Conservation (phyloP, 1,140 invertebrate species). For the Armadillidium nasatum region DNA sequence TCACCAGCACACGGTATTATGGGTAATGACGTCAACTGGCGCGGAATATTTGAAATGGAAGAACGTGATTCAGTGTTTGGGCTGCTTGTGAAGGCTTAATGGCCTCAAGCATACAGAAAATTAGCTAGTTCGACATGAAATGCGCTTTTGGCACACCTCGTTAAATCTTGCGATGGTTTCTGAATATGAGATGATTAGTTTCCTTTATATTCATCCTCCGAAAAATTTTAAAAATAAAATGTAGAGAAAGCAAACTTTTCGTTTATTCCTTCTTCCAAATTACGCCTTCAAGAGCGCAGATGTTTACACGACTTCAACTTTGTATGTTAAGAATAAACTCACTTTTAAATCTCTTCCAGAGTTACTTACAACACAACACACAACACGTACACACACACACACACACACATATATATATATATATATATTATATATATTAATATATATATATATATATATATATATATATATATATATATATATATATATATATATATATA, state of each 20-base stretch:
- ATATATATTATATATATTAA: too few species aligned
- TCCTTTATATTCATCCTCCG: not conserved
- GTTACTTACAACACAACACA: too few species aligned
- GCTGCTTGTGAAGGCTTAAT: conserved; percentile 26
- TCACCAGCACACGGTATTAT: conserved; percentile 6
- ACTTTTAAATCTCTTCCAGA: too few species aligned
- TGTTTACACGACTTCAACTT: too few species aligned
- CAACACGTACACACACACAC: too few species aligned
- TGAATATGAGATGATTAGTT: not conserved
- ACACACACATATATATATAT: too few species aligned
- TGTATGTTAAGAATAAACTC: too few species aligned
- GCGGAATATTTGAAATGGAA: conserved; percentile 10
- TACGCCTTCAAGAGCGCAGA: not conserved
- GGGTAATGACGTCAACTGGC: conserved; percentile 10
- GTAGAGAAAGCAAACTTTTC: not conserved
- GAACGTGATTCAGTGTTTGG: conserved; percentile 33
- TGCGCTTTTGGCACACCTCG: conserved; percentile 16
- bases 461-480: too few species aligned
- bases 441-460: too few species aligned
- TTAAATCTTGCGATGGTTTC: conserved; percentile 1
- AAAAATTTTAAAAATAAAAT: not conserved
- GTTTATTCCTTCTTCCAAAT: not conserved
- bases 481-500: too few species aligned
- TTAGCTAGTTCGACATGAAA: conserved; percentile 24
- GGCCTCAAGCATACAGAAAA: conserved; percentile 13